Evolutionary conservation across 2,113 vertebrate species (phyloP), one percentile per base, ranked within the genome.

Genomic region (Alosa alosa): DNA sequence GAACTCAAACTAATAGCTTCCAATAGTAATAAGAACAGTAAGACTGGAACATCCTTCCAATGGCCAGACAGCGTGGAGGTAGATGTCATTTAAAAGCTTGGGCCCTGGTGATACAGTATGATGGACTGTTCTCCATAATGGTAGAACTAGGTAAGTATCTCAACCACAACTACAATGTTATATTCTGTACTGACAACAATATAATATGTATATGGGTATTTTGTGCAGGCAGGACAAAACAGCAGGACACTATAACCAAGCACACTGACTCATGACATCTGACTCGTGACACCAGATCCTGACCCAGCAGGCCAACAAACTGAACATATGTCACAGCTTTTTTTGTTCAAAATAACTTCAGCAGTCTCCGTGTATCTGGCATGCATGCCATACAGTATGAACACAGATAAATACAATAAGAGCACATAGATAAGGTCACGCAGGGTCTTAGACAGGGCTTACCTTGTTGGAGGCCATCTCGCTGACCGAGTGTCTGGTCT

Each of bases 401-500:
- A 60, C 4, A 20, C 17, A 57, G 18, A 57, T 57, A 22, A 4
- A 57, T 18, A 88, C 89, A 82, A 20, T 18, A n/a, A 64, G 68
- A 72, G 6, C 13, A 31, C 45, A 87, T 90, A 78, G 45, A 31
- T 60, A 20, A 60, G 55, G 55, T 60, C 55, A 60, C 6, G 20
- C 18, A 22, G 55, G 50, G 55, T 60, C 18, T 20, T 7, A 9
- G 64, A 8, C 47, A 82, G 5, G 82, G 89, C 96, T 95, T 96
- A 99, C 98, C 98, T 99, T 99, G 92, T 99, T 99, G 75, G 98
- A 99, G 90, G 98, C 98, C 98, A 99, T 99, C 94, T 99, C 98
- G 87, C 98, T 97, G 96, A 99, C 98, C 18, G 98, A 99, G 92
- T 98, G 97, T 92, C 97, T 94, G 86, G 98, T 99, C 94, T 99